Percentiles rank a stretch among this genome's conserved stretches.
These are phyloP conservation scores for Elgaria multicarinata DNA, from an alignment of 2,113 vertebrate species.

Conservation along the genomic window DNA sequence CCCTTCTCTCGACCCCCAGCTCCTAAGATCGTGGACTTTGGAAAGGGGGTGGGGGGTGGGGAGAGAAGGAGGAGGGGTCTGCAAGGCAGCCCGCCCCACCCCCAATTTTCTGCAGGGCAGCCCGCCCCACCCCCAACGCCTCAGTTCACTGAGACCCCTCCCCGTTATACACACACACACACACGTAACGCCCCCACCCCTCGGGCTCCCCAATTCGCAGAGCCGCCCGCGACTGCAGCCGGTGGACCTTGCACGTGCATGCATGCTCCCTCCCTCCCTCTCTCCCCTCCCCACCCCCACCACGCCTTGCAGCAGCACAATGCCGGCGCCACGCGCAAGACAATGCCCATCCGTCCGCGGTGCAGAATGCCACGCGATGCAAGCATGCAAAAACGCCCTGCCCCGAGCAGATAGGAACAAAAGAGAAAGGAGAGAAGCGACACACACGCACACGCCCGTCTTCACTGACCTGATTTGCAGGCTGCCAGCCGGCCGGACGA, in stretches of 20 bases:
- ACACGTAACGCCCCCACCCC: too few relatives aligned
- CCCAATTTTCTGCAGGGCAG: too few relatives aligned
- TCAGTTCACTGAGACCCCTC: neutral
- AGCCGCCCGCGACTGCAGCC: neutral
- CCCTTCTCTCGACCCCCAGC: neutral
- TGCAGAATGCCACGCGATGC: neutral
- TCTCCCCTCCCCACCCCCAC: neutral
- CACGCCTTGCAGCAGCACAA: neutral
- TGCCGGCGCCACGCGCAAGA: neutral
- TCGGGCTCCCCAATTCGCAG: neutral
- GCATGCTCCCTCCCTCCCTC: too few relatives aligned
- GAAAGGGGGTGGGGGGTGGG: neutral
- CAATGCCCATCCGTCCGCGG: neutral
- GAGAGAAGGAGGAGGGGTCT: too few relatives aligned
- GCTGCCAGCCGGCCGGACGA: neutral
- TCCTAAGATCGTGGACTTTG: neutral
- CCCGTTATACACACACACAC: neutral
- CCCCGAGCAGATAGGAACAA: too few relatives aligned
- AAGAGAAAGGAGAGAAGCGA: too few relatives aligned
- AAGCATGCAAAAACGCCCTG: neutral
- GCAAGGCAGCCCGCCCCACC: too few relatives aligned
- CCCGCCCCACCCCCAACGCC: neutral
- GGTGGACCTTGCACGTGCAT: neutral
- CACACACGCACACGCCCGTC: neutral
- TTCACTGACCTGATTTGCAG: conserved; percentile 9